phyloP scores from a whole-genome alignment of 2,888 invertebrate genomes.

The Pammene fasciana region DNA sequence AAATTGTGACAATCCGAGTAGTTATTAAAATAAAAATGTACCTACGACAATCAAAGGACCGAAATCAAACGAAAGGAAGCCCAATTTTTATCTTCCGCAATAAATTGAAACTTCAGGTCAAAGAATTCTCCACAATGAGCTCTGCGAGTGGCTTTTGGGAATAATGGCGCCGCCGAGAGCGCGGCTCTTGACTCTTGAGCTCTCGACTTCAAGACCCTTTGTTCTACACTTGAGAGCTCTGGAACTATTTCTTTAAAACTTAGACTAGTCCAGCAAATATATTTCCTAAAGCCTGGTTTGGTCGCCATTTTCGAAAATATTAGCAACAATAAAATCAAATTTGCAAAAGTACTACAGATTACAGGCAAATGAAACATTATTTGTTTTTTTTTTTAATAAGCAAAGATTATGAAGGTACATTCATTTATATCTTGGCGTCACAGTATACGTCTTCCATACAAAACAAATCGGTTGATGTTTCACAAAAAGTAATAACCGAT shows the following conservation, averaged over 20 bases:
- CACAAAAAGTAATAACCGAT: no score
- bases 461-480: no score
- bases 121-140: not conserved
- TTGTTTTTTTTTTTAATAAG: no score
- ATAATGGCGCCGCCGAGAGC: slow-evolving; percentile 10
- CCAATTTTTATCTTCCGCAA: not conserved
- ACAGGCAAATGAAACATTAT: no score
- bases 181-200: not conserved
- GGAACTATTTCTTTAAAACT: not conserved
- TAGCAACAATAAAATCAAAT: no score
- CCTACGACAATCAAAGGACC: no score
- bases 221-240: slow-evolving; percentile 3
- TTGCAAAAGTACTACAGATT: no score
- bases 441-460: no score
- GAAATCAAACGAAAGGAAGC: not conserved
- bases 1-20: no score
- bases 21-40: not conserved
- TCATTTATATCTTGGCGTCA: no score
- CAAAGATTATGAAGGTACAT: no score
- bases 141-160: slow-evolving; percentile 3
- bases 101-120: not conserved
- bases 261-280: not conserved
- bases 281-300: not conserved
- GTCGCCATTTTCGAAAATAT: not conserved
- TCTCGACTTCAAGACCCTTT: slow-evolving; percentile 11